Percentiles rank a stretch among this genome's conserved stretches.
Evolutionary conservation across 1,140 invertebrate genomes (phyloP).

Genomic region (Cepaea nemoralis): DNA sequence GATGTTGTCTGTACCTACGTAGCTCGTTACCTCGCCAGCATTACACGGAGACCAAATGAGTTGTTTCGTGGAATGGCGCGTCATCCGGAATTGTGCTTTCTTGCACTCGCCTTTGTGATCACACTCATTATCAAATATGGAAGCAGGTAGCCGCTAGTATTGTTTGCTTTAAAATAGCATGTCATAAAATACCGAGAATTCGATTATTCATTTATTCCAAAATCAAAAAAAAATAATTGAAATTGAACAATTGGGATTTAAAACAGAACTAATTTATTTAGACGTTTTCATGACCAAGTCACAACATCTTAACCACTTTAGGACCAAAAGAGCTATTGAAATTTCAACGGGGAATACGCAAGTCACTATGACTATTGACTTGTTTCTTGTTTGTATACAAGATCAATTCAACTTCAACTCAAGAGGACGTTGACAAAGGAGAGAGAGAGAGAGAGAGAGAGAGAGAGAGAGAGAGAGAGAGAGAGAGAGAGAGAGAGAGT

Average conservation of each 20-base stretch:
- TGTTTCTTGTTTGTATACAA: too few species aligned
- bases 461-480: too few species aligned
- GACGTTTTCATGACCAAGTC: too few species aligned
- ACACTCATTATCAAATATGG: constrained; percentile 53
- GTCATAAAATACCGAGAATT: neutral
- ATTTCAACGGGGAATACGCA: too few species aligned
- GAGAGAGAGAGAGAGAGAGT: too few species aligned
- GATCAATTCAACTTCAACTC: too few species aligned
- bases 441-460: too few species aligned
- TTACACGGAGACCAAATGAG: constrained; percentile 38
- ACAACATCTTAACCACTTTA: too few species aligned
- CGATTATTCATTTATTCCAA: neutral
- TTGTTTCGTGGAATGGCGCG: constrained; percentile 54
- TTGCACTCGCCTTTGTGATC: constrained; percentile 42
- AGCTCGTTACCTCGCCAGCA: constrained; percentile 37
- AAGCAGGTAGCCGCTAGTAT: constrained; percentile 42
- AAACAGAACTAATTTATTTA: too few species aligned
- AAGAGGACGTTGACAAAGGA: too few species aligned
- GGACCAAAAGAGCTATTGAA: too few species aligned
- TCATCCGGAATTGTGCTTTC: constrained; percentile 54
- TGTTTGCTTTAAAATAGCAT: neutral
- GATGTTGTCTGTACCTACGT: constrained; percentile 50
- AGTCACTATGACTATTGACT: too few species aligned
- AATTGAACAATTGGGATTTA: neutral
- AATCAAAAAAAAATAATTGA: neutral